phyloP scores from a whole-genome alignment of 2,113 vertebrate species.

The Paedocypris sp. region DNA sequence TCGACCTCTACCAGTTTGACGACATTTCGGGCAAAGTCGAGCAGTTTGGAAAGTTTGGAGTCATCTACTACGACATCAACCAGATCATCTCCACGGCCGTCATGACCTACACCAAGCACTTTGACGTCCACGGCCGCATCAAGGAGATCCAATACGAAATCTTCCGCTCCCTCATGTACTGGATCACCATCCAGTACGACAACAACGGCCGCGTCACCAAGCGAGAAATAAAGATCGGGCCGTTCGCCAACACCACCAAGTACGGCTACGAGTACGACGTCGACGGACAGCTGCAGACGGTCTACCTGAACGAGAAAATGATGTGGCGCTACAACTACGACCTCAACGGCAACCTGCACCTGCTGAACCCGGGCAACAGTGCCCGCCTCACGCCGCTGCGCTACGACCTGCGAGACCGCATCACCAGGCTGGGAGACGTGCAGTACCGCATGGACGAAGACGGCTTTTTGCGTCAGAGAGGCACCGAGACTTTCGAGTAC shows the following conservation, averaged over 20 bases:
- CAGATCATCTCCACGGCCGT: slow-evolving; percentile 97
- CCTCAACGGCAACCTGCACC: slow-evolving; percentile 90
- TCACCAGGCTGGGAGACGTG: slow-evolving; percentile 87
- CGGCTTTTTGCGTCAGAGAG: slow-evolving; percentile 87
- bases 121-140: slow-evolving; percentile 89
- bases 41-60: slow-evolving; percentile 97
- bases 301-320: slow-evolving; percentile 94
- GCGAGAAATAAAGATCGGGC: slow-evolving; percentile 95
- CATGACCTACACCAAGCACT: slow-evolving; percentile 98
- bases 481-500: slow-evolving; percentile 93
- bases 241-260: slow-evolving; percentile 96
- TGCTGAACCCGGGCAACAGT: slow-evolving; percentile 89
- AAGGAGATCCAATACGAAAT: slow-evolving; percentile 98
- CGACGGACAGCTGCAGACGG: slow-evolving; percentile 90
- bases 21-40: slow-evolving; percentile 97
- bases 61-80: slow-evolving; percentile 98
- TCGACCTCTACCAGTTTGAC: slow-evolving; percentile 96
- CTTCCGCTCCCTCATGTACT: slow-evolving; percentile 95
- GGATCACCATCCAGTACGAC: slow-evolving; percentile 98
- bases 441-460: slow-evolving; percentile 94
- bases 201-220: slow-evolving; percentile 96
- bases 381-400: slow-evolving; percentile 82
- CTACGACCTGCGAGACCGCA: slow-evolving; percentile 89
- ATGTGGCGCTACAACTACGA: slow-evolving; percentile 98
- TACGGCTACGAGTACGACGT: slow-evolving; percentile 94